A percentile compares a stretch with the other conserved stretches of the same genome.
Conservation (phyloP, 2,797 vertebrate species). For the Champsocephalus esox region DNA sequence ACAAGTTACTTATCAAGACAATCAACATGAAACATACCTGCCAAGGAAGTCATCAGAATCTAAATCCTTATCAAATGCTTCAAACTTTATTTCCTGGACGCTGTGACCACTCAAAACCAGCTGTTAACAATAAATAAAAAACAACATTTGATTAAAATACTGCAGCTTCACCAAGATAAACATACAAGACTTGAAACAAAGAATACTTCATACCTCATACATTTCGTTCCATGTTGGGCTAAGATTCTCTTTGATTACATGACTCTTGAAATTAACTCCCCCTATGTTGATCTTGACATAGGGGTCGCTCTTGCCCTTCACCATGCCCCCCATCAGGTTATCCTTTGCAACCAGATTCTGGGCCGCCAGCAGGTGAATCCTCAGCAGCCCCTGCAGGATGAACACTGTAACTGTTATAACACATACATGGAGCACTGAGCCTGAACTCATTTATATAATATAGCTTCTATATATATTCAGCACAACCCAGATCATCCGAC, state of each 20-base stretch:
- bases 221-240: slow-evolving; percentile 96
- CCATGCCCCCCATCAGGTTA: slow-evolving; percentile 90
- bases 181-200: neutral
- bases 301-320: slow-evolving; percentile 96
- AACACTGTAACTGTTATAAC: slow-evolving; percentile 29
- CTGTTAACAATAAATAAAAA: slow-evolving; percentile 71
- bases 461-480: neutral
- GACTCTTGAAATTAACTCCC: slow-evolving; percentile 87
- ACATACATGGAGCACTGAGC: neutral
- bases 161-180: neutral
- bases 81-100: slow-evolving; percentile 88
- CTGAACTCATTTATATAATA: neutral
- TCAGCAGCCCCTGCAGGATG: slow-evolving; percentile 89
- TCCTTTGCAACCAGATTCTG: slow-evolving; percentile 93
- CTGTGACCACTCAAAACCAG: slow-evolving; percentile 82
- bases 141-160: neutral
- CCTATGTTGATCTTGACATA: slow-evolving; percentile 92
- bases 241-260: slow-evolving; percentile 91
- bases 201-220: slow-evolving; percentile 88
- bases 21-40: slow-evolving; percentile 80
- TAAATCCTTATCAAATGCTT: slow-evolving; percentile 92
- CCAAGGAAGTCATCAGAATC: slow-evolving; percentile 94
- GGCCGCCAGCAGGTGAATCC: slow-evolving; percentile 92
- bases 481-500: neutral
- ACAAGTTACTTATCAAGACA: slow-evolving; percentile 23